Base-by-base conservation (phyloP, 2,888 invertebrate genomes). In the Octonoba sinensis region DNA sequence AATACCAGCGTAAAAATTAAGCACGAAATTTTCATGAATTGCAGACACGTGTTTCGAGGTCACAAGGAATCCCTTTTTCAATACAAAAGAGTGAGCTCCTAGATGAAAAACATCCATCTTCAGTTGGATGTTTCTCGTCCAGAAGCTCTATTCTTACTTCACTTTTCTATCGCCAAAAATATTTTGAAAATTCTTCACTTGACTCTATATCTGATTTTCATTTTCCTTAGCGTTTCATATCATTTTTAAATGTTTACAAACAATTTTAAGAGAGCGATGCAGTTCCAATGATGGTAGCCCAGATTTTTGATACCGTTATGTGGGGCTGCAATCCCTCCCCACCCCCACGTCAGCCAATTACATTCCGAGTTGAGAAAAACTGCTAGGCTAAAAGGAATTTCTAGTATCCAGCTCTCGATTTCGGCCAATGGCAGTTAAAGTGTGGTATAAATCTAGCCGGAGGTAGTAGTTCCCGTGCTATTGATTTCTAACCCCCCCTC, bases 371-470 rank as follows among this genome's bases (percentile, higher is more conserved):
- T 82, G 75, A 82, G 82, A 76, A 82, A 82, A 82, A 82, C 81
- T 74, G 75, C 82, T 22, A 44, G 72, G 46, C 82, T 82, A 82
- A 82, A 82, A 82, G 82, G 82, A 82, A 82, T 82, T 82, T 82
- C 82, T 73, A 82, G 82, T 82, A 82, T 82, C 82, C 24, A 51
- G 75, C 75, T 82, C 73, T 82, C 82, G 82, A 82, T 72, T 82
- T 82, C 82, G 69, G 49, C 82, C 82, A 82, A 82, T 82, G 82
- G 82, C 82, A 82, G 82, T 82, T 82, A 76, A 82, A 82, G 82
- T 76, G 82, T 72, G 82, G 82, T 71, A 82, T 82, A 82, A 82
- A 82, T 82, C 82, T 82, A 76, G 73, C 57, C 71, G 66, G 71
- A 70, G 66, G 79, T 56, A 47, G 77, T 62, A 62, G 64, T 59